Evolutionary conservation across 1,140 invertebrate genomes (phyloP), one percentile per base, ranked within the genome.

Genomic region (Elysia chlorotica): DNA sequence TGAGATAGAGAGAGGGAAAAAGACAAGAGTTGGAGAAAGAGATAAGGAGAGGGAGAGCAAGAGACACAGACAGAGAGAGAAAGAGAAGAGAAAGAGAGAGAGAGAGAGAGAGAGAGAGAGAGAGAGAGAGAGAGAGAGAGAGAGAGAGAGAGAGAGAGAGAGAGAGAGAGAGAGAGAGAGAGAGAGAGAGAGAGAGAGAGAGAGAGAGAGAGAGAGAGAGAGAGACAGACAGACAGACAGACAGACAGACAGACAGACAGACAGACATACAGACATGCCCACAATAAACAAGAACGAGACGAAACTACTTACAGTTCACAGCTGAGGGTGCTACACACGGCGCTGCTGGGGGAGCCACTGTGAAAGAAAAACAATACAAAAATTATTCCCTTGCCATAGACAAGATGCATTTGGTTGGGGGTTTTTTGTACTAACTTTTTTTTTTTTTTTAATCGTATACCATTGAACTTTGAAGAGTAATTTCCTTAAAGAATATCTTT

Each of bases 291-390:
- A n/a, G n/a, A n/a, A n/a, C n/a, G n/a, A n/a, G n/a, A n/a, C n/a
- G n/a, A n/a, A n/a, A n/a, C n/a, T 66, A 31, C 21, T 33, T 41
- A 17, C 30, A 21, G n/a, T 28, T n/a, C 38, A 6, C 17, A 17
- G 57, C 66, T 56, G 2, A 31, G n/a, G 23, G 57, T 5, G 21
- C 59, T 56, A 59, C 33, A 61, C 56, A 35, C 1, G 36, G 35
- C 5, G 68, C 37, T 19, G 25, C 21, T 28, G 54, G 54, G 1
- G 68, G 68, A 2, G 61, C 56, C 53, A 70, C 68, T 70, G 68
- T 2, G 61, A 57, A 36, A 31, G 37, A 61, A 70, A 61, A 14
- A 28, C 37, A 56, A 56, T 21, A 23, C 30, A 2, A 48, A 66
- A 23, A n/a, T n/a, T n/a, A n/a, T n/a, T n/a, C n/a, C n/a, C n/a